phyloP scores from a whole-genome alignment of 2,113 vertebrate species.

The Fregata magnificens region DNA sequence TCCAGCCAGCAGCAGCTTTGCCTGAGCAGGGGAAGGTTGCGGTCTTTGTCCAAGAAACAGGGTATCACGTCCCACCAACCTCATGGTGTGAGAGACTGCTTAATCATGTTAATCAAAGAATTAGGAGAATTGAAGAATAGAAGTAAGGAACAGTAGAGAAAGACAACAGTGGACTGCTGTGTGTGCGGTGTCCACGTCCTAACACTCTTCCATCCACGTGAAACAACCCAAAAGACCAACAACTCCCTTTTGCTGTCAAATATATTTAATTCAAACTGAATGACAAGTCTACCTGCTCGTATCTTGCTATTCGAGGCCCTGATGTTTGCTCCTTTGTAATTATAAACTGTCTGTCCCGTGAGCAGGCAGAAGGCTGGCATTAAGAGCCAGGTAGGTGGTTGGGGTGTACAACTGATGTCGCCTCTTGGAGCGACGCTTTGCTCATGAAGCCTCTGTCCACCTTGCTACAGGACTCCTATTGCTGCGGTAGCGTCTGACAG shows the following conservation, averaged over 20 bases:
- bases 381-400: neutral
- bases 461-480: neutral
- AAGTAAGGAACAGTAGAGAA: neutral
- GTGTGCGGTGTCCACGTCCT: neutral
- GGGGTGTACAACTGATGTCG: neutral
- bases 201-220: neutral
- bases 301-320: neutral
- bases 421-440: neutral
- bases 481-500: neutral
- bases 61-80: neutral
- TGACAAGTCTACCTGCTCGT: neutral
- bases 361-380: neutral
- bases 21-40: neutral
- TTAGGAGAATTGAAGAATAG: neutral
- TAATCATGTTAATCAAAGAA: neutral
- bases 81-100: neutral
- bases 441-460: neutral
- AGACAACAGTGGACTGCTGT: neutral
- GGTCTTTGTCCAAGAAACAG: neutral
- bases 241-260: neutral
- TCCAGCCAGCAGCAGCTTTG: rapidly evolving
- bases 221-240: neutral
- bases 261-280: neutral
- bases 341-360: neutral
- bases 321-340: neutral